phyloP scores from a whole-genome alignment of 2,113 vertebrate genomes.

The Typhlomys cinereus region DNA sequence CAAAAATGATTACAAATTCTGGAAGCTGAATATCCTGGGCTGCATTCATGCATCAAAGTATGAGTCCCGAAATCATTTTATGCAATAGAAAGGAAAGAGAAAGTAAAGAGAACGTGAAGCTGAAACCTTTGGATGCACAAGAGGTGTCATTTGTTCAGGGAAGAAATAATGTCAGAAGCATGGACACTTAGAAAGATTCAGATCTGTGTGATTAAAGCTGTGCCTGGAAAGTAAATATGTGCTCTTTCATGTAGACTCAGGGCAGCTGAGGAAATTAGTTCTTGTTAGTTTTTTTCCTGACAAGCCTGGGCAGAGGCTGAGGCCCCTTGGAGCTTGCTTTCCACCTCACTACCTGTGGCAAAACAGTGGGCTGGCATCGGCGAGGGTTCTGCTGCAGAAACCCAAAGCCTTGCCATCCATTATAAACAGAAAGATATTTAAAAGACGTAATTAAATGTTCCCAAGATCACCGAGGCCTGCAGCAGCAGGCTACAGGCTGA shows the following conservation, averaged over 20 bases:
- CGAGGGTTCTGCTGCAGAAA: not conserved
- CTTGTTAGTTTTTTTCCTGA: constrained; percentile 37
- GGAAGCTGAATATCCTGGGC: not conserved
- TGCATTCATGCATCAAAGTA: not conserved
- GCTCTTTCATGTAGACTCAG: not conserved
- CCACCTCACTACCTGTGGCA: not conserved
- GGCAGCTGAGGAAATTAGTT: constrained; percentile 53
- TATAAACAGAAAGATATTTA: constrained; percentile 16
- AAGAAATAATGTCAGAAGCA: constrained; percentile 1
- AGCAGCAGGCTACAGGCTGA: not conserved
- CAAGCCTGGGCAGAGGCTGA: not conserved
- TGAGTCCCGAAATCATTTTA: constrained; percentile 25
- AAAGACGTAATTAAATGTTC: not conserved
- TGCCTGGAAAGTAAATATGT: constrained; percentile 30
- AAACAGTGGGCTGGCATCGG: not conserved
- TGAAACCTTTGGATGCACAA: not conserved
- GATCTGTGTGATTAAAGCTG: constrained; percentile 7
- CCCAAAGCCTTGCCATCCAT: not conserved
- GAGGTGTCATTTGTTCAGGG: not conserved
- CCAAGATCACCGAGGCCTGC: not conserved
- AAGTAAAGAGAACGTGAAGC: not conserved
- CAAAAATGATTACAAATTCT: constrained; percentile 19
- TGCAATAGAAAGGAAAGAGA: not conserved
- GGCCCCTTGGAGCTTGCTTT: not conserved
- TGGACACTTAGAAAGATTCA: constrained; percentile 7